Evolutionary conservation across 2,113 vertebrate species (phyloP).

Genomic region (Psittacula cyanocephala): DNA sequence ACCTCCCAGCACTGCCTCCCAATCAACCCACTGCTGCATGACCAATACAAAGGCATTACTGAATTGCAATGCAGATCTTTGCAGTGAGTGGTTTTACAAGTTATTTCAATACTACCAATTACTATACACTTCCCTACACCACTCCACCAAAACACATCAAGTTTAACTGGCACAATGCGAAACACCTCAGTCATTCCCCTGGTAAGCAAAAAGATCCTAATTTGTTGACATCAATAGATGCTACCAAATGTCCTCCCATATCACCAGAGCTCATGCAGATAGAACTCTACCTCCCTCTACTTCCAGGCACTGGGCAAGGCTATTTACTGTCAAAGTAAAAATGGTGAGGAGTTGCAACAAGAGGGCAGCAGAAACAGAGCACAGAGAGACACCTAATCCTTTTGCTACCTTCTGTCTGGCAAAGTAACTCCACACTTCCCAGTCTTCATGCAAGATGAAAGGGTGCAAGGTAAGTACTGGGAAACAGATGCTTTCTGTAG

Average conservation of each 20-base stretch:
- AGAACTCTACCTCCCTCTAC: background rate
- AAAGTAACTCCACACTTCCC: background rate
- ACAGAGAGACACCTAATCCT: background rate
- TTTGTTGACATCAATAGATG: background rate
- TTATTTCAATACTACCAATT: background rate
- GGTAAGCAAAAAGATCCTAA: background rate
- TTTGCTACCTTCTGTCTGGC: background rate
- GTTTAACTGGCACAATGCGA: background rate
- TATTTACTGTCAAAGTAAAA: background rate
- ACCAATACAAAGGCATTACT: background rate
- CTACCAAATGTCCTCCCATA: background rate
- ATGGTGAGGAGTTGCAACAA: background rate
- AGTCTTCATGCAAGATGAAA: background rate
- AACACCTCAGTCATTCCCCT: background rate
- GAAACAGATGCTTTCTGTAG: background rate
- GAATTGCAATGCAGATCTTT: background rate
- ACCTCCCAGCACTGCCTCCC: background rate
- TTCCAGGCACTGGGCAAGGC: background rate
- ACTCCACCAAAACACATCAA: background rate
- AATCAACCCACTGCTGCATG: background rate
- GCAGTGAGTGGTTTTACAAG: background rate
- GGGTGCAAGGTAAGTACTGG: background rate
- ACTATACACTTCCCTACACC: background rate
- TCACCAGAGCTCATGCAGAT: background rate
- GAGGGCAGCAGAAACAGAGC: background rate